phyloP scores from a whole-genome alignment of 64 coral and sea anemone species.

The Catalaphyllia jardinei region DNA sequence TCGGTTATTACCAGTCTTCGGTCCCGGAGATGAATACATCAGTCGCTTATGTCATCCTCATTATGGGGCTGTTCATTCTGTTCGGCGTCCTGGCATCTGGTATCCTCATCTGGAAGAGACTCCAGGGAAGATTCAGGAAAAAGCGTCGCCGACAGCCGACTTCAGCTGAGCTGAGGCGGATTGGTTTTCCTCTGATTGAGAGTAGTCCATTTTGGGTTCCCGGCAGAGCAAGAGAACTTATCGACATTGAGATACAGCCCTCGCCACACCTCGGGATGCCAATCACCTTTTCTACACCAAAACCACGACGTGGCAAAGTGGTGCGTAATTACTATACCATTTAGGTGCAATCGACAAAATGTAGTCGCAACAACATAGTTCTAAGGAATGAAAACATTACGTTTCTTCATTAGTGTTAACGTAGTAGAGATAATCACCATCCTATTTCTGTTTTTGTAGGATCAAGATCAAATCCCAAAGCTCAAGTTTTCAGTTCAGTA shows the following conservation, averaged over 20 bases:
- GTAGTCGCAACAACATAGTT: too few species aligned
- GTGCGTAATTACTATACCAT: not conserved
- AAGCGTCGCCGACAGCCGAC: not conserved
- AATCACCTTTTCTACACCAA: conserved; percentile 28
- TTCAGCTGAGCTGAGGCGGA: conserved; percentile 25
- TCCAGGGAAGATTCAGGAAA: not conserved
- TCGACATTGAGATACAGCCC: conserved; percentile 80
- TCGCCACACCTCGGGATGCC: conserved; percentile 42
- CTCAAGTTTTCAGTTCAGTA: conserved; percentile 89
- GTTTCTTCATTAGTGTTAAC: too few species aligned
- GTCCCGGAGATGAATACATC: not conserved
- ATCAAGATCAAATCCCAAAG: conserved; percentile 51
- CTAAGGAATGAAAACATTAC: too few species aligned
- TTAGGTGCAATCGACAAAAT: too few species aligned
- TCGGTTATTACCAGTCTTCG: not conserved
- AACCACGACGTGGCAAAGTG: conserved; percentile 19
- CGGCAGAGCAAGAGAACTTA: conserved; percentile 28
- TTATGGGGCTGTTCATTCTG: not conserved
- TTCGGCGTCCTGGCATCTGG: not conserved
- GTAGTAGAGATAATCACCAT: not conserved
- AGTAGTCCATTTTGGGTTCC: conserved; percentile 67
- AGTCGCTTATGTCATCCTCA: not conserved
- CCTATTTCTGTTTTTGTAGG: not conserved
- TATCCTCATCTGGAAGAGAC: not conserved
- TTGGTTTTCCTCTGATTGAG: conserved; percentile 57